Evolutionary conservation across 2,888 invertebrate species (phyloP).

Genomic region (Rhamnusium bicolor): DNA sequence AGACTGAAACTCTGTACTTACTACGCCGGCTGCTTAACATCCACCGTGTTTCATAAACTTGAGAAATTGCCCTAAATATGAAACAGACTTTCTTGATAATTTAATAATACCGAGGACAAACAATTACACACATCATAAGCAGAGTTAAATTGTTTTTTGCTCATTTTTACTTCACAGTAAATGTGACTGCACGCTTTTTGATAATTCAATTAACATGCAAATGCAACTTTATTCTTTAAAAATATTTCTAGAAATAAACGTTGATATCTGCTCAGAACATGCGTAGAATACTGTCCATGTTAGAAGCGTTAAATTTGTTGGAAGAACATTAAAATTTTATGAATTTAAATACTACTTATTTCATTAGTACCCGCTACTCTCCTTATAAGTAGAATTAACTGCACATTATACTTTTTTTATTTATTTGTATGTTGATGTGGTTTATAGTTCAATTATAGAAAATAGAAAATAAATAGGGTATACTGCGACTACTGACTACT

Average conservation of each 20-base stretch:
- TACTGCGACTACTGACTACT: too few relatives aligned
- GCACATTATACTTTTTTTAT: too few relatives aligned
- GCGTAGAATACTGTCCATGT: not conserved
- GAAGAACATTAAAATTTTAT: not conserved
- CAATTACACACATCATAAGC: slow-evolving; percentile 46
- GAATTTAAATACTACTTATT: too few relatives aligned
- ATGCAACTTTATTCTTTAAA: not conserved
- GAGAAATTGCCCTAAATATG: slow-evolving; percentile 40
- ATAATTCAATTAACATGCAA: slow-evolving; percentile 11
- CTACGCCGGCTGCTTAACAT: not conserved
- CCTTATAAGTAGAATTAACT: too few relatives aligned
- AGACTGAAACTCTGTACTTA: slow-evolving; percentile 12
- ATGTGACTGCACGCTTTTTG: slow-evolving; percentile 4
- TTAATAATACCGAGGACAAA: slow-evolving; percentile 42
- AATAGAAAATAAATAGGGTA: too few relatives aligned
- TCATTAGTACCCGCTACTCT: too few relatives aligned
- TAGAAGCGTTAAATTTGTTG: not conserved
- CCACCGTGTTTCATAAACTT: slow-evolving; percentile 39
- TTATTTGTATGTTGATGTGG: too few relatives aligned
- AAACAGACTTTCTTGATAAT: slow-evolving; percentile 43
- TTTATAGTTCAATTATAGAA: too few relatives aligned
- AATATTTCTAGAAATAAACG: not conserved
- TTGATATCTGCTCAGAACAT: not conserved
- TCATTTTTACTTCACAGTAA: not conserved
- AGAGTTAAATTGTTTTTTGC: slow-evolving; percentile 34